phyloP scores from a whole-genome alignment of 2,113 vertebrate species.

The Lepidothrix coronata region DNA sequence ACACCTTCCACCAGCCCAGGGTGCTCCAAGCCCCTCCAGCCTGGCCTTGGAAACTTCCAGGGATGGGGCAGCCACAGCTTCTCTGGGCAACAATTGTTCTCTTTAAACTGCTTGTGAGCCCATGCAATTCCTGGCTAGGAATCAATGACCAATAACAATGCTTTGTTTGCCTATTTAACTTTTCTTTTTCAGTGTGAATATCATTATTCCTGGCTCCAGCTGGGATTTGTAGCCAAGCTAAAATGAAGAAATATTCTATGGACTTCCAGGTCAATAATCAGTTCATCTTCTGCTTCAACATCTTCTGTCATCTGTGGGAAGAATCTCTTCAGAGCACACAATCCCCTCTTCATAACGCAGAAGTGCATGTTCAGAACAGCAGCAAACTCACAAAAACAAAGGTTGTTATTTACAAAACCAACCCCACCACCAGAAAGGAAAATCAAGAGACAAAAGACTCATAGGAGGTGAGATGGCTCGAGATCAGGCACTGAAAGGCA shows the following conservation, averaged over 20 bases:
- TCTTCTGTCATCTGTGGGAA: neutral
- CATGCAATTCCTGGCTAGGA: neutral
- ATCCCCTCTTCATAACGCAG: neutral
- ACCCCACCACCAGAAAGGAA: neutral
- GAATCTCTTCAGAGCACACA: neutral
- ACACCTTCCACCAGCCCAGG: neutral
- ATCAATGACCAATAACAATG: neutral
- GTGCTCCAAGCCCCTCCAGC: accelerated
- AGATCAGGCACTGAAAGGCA: neutral
- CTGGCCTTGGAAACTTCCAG: neutral
- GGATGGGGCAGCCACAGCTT: too few relatives aligned
- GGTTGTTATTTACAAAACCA: neutral
- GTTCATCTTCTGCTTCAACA: neutral
- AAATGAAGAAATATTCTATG: neutral
- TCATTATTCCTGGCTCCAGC: neutral
- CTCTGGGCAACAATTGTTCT: neutral
- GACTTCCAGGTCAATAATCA: neutral
- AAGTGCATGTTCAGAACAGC: neutral
- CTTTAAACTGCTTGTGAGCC: neutral
- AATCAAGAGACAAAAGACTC: neutral
- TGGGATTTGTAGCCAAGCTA: neutral
- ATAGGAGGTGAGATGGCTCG: accelerated
- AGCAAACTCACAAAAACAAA: neutral
- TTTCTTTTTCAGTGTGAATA: neutral
- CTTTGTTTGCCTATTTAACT: neutral